Evolutionary conservation across 2,113 vertebrate genomes (phyloP).

Genomic region (Serinus canaria): DNA sequence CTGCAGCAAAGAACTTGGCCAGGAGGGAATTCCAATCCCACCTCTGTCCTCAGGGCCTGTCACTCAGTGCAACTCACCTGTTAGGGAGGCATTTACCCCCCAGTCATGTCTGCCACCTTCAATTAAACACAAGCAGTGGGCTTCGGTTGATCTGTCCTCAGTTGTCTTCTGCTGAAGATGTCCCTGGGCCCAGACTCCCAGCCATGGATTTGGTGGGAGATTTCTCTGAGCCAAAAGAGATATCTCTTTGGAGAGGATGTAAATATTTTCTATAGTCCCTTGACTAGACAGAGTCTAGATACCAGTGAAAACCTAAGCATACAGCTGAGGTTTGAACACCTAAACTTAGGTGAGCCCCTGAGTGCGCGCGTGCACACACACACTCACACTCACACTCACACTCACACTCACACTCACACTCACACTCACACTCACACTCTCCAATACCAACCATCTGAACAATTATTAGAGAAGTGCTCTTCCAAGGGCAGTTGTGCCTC

Average conservation of each 20-base stretch:
- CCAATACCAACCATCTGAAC: neutral
- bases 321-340: neutral
- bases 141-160: neutral
- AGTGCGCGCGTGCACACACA: fast-evolving
- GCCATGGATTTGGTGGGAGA: neutral
- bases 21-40: neutral
- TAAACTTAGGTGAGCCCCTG: neutral
- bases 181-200: neutral
- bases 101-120: neutral
- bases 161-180: neutral
- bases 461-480: neutral
- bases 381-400: too few relatives aligned
- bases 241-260: neutral
- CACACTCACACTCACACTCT: fast-evolving
- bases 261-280: neutral
- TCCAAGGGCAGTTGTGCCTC: neutral
- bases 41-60: neutral
- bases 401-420: too few relatives aligned
- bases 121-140: neutral
- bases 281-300: neutral
- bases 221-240: neutral
- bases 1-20: neutral
- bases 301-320: neutral
- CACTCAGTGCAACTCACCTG: neutral
- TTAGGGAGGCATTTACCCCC: neutral